Evolutionary conservation across 2,113 vertebrate species (phyloP), one percentile per base, ranked within the genome.

Genomic region (Pelmatolapia mariae): DNA sequence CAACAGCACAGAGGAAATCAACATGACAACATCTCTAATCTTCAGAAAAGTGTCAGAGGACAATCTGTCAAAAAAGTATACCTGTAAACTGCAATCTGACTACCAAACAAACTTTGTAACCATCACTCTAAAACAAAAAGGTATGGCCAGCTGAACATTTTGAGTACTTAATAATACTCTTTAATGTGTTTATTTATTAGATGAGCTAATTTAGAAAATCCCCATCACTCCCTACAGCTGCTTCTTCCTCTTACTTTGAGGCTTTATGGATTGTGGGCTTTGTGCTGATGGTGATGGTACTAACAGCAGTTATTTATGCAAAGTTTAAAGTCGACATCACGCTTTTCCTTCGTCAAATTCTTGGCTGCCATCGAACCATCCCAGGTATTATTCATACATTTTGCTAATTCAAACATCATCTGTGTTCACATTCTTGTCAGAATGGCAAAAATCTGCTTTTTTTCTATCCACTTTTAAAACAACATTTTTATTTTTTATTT

Each of bases 41-140:
- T 90, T 95, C 76, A 84, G 10, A 63, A 63, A 85, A 5, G 91
- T 95, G 3, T 82, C 82, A n/a, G 4, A 85, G 8, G 66, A 83
- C 0, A 66, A 95, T 59, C 54, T 95, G 29, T 85, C 11, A 2
- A 81, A 47, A 19, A 38, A 6, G 1, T 95, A 90, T 40, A 92
- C 80, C 12, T 95, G 95, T 31, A 87, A 59, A 84, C 53, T 93
- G 56, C 7, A 24, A 3, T 4, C 78, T 73, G 1, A 0, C 0
- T 0, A 3, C 1, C 2, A 3, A 19, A 0, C 31, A 4, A 36
- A 5, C 7, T 52, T 3, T 3, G 89, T 87, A 78, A 92, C 73
- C 18, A 57, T 95, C 86, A 73, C 16, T 0, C 47, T 50, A 50
- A 50, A 50, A 50, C 47, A 18, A 50, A 50, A 1, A 84, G 15